Evolutionary conservation across 2,113 vertebrate species (phyloP), one percentile per base, ranked within the genome.

Genomic region (Elgaria multicarinata): DNA sequence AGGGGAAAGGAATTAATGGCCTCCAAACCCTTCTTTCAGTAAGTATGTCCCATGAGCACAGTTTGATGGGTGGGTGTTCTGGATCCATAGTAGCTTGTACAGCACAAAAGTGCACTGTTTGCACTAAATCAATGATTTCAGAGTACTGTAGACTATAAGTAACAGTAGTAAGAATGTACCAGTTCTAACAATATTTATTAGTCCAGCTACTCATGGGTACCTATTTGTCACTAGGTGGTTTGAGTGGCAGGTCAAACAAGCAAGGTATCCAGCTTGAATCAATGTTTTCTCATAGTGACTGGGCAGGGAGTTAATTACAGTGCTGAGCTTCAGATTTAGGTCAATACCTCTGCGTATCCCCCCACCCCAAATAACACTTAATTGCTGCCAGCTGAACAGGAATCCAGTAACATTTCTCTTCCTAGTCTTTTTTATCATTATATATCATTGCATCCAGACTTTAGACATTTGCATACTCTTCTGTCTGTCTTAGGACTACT

Each of bases 341-440:
- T 2, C 87, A 90, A 84, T 62, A 31, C 36, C 39, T 86, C 16
- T 66, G 42, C 69, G 0, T 87, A n/a, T 13, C 88, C 72, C 72
- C 87, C 44, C 62, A 89, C 81, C 55, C 55, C 14, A 13, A 12
- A 44, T 66, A 31, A 2, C n/a, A 67, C 83, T 3, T 92, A 72
- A 53, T 84, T 78, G 55, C 92, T 92, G 79, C 3, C 85, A 89
- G 58, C 16, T 62, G 58, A 62, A 62, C 58, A 18, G 58, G 8
- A 31, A 67, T 33, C 20, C 24, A 89, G 76, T n/a, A 85, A 71
- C 33, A 75, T 0, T 86, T 92, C 33, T n/a, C 20, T 64, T 20
- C 53, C 3, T 80, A 12, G 24, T 71, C 33, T 2, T 71, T 62
- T 80, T 71, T 0, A 71, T 86, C 16, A n/a, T 78, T 87, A 79